Evolutionary conservation across 53 echinoderm and acorn worm species (phyloP), one percentile per base, ranked within the genome.

Genomic region (Apostichopus leukothele): DNA sequence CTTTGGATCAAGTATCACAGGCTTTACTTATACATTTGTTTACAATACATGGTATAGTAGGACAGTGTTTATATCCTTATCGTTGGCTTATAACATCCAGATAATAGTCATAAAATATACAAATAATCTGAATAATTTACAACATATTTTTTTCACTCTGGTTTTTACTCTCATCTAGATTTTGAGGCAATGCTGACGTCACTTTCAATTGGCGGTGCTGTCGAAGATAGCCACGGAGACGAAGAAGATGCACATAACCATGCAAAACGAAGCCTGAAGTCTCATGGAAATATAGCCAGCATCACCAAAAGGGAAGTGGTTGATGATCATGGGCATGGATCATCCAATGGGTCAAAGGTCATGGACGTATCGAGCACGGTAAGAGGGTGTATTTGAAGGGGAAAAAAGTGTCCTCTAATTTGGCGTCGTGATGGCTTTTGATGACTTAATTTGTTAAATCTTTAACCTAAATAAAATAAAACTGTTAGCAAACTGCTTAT

Each of bases 201-300:
- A 7, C 86, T 93, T 1, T 88, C 86, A 5, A 93, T 93, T 74
- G 93, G 93, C 25, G 88, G 85, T 13, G 39, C 10, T 50, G 53
- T 68, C 7, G 52, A 39, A 55, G 55, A 53, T n/a, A 73, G 79
- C 13, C 67, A 88, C 25, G 86, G 39, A 50, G 86, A 86, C 75
- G 86, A 54, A 50, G 81, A 53, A 8, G 81, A 54, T 14, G 81
- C 2, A 81, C 81, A 81, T 54, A 19, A 54, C 55, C 81, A 81
- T 23, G 60, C 81, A 16, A 81, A 81, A 54, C 57, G 81, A 22
- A 81, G 81, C 55, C n/a, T 81, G 9, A 81, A 10, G 53, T 54
- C 81, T 18, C 81, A n/a, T 81, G 22, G 55, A 5, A 88, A 19
- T 50, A 9, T 12, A 9, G 74, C 52, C 18, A 54, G 39, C 10